Percentiles rank a stretch among this genome's conserved stretches.
Conservation (phyloP, 2,888 invertebrate genomes). For the Priocnemis perturbator region DNA sequence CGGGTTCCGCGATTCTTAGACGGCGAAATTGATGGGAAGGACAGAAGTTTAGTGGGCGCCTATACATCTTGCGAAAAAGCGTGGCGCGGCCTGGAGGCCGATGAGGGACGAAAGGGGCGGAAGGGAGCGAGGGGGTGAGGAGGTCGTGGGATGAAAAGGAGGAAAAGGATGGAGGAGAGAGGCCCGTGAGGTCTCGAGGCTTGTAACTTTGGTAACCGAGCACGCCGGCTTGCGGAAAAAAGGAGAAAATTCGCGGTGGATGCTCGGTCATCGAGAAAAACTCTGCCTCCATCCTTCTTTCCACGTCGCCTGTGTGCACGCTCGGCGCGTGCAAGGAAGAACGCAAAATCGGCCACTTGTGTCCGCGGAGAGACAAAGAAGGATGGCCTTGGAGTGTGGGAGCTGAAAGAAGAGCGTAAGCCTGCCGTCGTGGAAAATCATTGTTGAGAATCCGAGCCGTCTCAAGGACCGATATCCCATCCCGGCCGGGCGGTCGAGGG, state of each 20-base stretch:
- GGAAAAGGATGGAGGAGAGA: conserved; percentile 18
- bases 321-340: not conserved
- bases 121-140: conserved; percentile 12
- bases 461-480: conserved; percentile 25
- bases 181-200: conserved; percentile 45
- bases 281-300: conserved; percentile 17
- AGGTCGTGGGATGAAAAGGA: conserved; percentile 11
- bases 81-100: conserved; percentile 19
- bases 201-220: conserved; percentile 59
- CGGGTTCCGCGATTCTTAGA: conserved; percentile 60
- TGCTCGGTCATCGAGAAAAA: conserved; percentile 59
- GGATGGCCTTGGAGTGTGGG: not conserved
- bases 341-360: not conserved
- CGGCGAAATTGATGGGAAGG: conserved; percentile 65
- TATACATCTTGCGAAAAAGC: conserved; percentile 58
- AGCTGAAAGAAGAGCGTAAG: not conserved
- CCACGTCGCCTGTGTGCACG: not conserved
- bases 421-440: conserved; percentile 2
- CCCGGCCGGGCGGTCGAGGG: conserved; percentile 24
- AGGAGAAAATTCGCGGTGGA: conserved; percentile 40
- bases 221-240: conserved; percentile 32
- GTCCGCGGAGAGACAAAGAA: not conserved
- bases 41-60: conserved; percentile 65
- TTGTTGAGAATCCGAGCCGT: conserved; percentile 16
- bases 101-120: conserved; percentile 16